phyloP scores from a whole-genome alignment of 2,888 invertebrate genomes.

The Caenorhabditis afra region DNA sequence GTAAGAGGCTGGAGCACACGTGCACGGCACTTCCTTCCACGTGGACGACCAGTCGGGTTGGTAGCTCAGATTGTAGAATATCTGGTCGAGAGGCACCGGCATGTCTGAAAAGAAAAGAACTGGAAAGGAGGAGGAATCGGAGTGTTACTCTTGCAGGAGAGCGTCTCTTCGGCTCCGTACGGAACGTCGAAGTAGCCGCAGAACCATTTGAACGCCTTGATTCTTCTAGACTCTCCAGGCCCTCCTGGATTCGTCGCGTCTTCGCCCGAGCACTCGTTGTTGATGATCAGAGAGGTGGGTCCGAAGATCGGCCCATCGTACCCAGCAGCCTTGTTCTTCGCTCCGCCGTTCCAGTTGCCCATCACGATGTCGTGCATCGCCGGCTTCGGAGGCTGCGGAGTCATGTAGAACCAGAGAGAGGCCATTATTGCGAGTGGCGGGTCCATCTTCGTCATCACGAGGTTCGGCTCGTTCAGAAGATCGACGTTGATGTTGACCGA shows the following conservation, averaged over 20 bases:
- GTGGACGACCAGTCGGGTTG: constrained; percentile 75
- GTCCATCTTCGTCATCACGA: constrained; percentile 74
- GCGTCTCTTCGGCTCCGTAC: constrained; percentile 54
- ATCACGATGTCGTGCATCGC: constrained; percentile 80
- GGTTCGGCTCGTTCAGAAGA: constrained; percentile 70
- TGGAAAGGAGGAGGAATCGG: no score
- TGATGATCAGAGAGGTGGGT: constrained; percentile 75
- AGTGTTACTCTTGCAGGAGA: constrained; percentile 69
- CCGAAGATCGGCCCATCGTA: constrained; percentile 75
- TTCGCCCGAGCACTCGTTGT: constrained; percentile 77
- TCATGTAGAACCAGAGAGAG: constrained; percentile 80
- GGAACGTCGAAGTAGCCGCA: constrained; percentile 72
- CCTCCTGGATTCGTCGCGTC: constrained; percentile 68
- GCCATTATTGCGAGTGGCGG: constrained; percentile 76
- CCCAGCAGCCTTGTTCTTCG: constrained; percentile 66
- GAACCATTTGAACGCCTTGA: constrained; percentile 79
- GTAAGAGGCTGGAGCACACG: constrained; percentile 74
- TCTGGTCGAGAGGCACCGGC: constrained; percentile 69
- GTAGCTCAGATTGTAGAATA: constrained; percentile 69
- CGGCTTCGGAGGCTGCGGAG: constrained; percentile 80
- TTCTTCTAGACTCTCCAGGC: constrained; percentile 76
- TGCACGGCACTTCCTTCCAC: constrained; percentile 73
- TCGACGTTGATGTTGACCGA: constrained; percentile 64
- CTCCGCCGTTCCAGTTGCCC: constrained; percentile 73
- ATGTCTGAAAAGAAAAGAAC: constrained; percentile 60